These are phyloP conservation scores for Amiota mariae DNA, from an alignment of 2,888 invertebrate species.

Conservation along the genomic window DNA sequence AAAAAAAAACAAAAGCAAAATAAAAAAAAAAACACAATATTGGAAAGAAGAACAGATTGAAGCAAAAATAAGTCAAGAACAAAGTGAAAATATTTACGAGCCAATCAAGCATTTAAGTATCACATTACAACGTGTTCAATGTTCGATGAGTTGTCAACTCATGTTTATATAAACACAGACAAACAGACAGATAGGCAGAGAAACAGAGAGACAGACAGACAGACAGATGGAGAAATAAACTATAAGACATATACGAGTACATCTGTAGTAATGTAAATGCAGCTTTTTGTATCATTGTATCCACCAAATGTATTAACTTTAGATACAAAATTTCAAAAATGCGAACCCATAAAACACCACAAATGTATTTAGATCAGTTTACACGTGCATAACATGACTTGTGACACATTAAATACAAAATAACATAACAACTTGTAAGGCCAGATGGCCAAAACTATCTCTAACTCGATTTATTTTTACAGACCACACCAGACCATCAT, in stretches of 20 bases:
- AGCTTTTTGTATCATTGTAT: too few relatives aligned
- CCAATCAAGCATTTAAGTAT: constrained; percentile 72
- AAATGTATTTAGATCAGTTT: constrained; percentile 69
- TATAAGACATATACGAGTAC: constrained; percentile 21
- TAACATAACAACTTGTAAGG: background rate
- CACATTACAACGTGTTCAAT: constrained; percentile 73
- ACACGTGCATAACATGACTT: constrained; percentile 69
- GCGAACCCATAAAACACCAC: constrained; percentile 57
- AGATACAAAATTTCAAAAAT: constrained; percentile 11
- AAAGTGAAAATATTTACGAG: constrained; percentile 72
- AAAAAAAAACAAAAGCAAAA: constrained; percentile 15
- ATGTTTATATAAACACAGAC: constrained; percentile 55
- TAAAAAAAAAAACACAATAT: constrained; percentile 17
- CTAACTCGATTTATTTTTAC: background rate
- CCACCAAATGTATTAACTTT: constrained; percentile 68
- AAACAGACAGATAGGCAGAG: constrained; percentile 3
- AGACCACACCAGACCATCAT: background rate
- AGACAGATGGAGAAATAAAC: background rate
- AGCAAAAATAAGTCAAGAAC: constrained; percentile 39
- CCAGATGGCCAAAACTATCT: background rate
- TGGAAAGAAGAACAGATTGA: background rate
- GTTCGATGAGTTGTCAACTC: constrained; percentile 73
- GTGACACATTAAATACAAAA: constrained; percentile 51
- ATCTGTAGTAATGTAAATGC: constrained; percentile 61
- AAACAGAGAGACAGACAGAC: constrained; percentile 11